Base-by-base conservation (phyloP, 2,888 invertebrate species). In the Odontothrips loti region DNA sequence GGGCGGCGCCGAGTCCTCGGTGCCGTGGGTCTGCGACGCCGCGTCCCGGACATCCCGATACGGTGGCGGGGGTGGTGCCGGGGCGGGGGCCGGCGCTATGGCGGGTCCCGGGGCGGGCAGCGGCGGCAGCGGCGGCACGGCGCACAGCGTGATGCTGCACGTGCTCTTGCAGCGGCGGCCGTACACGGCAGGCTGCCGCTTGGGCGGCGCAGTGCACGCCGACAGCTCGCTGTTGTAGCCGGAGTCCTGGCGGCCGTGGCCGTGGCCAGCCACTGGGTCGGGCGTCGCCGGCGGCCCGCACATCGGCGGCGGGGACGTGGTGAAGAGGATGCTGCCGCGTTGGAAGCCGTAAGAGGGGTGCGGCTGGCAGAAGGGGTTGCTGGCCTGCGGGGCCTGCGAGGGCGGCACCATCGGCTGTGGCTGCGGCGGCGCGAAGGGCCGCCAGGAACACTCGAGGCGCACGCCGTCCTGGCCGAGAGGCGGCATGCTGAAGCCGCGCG, bases 111-210 rank as follows among this genome's bases (percentile, higher is more conserved):
- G 51, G 2, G 51, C 3, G 20, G 58, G 58, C 0, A 15, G 58
- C 83, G 83, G 58, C 83, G 83, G 11, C 82, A 83, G 68, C 88
- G 86, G 83, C 89, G 89, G 3, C 90, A 88, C 11, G 91, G 68
- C 23, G 68, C 68, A 90, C 79, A 93, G 88, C 20, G 91, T 90
- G 81, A 93, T 93, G 85, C 90, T 93, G 85, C 92, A 93, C 0
- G 93, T 93, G 86, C 92, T 93, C 83, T 89, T 90, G 85, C 93
- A 93, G 82, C 89, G 87, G 9, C 90, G 86, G 83, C 89, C 88
- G 83, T 88, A 89, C 1, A 27, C 27, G 68, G 68, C 23, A 12
- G 88, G 87, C 80, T 87, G 87, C 27, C 80, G 80, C 87, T 86
- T 0, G 85, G 83, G 81, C 87, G 83, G n/a, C 86, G 82, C 11